Conservation (phyloP, 2,888 invertebrate genomes). For the Lepidocyrtoides sp. region DNA sequence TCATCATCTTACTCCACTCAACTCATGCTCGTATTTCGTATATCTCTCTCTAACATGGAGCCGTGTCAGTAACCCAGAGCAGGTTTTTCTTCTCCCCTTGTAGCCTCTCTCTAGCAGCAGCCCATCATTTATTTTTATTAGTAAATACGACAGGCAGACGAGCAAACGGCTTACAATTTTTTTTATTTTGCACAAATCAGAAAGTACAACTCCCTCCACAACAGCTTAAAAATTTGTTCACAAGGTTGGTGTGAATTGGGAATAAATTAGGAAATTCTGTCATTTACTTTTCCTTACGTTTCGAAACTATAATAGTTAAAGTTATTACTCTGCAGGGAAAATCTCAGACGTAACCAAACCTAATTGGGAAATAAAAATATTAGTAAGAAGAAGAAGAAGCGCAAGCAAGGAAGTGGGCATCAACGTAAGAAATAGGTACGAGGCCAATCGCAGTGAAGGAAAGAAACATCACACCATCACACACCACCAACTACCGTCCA, state of each 20-base stretch:
- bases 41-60: neutral
- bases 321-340: neutral
- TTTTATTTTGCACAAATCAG: neutral
- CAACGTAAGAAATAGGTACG: conserved; percentile 83
- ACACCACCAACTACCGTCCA: neutral
- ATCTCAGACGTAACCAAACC: conserved; percentile 1
- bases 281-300: neutral
- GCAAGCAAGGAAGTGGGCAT: neutral
- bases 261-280: neutral
- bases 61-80: conserved; percentile 70
- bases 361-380: conserved; percentile 46
- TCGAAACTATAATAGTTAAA: neutral
- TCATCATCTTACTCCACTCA: neutral
- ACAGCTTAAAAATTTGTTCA: too few relatives aligned
- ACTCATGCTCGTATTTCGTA: conserved; percentile 11
- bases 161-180: neutral
- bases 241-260: too few relatives aligned
- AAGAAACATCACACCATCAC: conserved; percentile 86
- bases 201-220: neutral
- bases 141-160: conserved; percentile 23
- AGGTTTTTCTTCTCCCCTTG: conserved; percentile 16
- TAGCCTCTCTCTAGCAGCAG: neutral
- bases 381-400: too few relatives aligned
- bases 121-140: conserved; percentile 39
- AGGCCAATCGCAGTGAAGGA: conserved; percentile 87